Percentiles rank a stretch among this genome's conserved stretches.
phyloP scores from a whole-genome alignment of 2,888 invertebrate genomes.

The Melinaea marsaeus region DNA sequence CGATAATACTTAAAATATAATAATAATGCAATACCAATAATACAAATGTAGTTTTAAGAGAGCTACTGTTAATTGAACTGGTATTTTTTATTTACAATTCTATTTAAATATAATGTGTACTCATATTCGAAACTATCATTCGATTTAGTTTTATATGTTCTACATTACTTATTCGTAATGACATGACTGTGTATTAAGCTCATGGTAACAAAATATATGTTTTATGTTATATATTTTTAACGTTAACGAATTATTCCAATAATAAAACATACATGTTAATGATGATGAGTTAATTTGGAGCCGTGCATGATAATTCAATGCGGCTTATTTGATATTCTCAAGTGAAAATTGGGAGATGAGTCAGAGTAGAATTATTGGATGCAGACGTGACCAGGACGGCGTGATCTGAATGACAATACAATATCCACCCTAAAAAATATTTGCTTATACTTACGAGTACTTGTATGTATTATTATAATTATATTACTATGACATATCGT shows the following conservation, averaged over 20 bases:
- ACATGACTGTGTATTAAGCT: too few relatives aligned
- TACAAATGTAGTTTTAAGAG: too few relatives aligned
- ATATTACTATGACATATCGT: neutral
- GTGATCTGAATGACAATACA: conserved; percentile 63
- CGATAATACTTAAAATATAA: too few relatives aligned
- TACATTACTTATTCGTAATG: too few relatives aligned
- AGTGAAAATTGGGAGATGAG: conserved; percentile 66
- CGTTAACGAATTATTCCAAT: neutral
- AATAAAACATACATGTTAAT: neutral
- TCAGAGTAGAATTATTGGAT: conserved; percentile 68
- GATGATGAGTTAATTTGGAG: neutral
- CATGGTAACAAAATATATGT: too few relatives aligned
- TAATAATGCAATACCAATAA: too few relatives aligned
- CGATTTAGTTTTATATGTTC: too few relatives aligned
- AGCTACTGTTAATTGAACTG: too few relatives aligned
- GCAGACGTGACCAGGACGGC: conserved; percentile 61
- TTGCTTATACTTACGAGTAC: neutral
- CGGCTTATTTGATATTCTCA: conserved; percentile 62
- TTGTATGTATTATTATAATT: neutral
- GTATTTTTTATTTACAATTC: too few relatives aligned
- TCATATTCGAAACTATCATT: too few relatives aligned
- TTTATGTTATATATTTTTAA: too few relatives aligned
- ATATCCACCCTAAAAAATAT: conserved; percentile 38
- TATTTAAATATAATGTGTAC: too few relatives aligned
- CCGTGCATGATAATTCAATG: conserved; percentile 33